Percentiles rank a stretch among this genome's conserved stretches.
These are phyloP conservation scores for Onchidella celtica DNA, from an alignment of 2,888 invertebrate genomes.

Conservation along the genomic window DNA sequence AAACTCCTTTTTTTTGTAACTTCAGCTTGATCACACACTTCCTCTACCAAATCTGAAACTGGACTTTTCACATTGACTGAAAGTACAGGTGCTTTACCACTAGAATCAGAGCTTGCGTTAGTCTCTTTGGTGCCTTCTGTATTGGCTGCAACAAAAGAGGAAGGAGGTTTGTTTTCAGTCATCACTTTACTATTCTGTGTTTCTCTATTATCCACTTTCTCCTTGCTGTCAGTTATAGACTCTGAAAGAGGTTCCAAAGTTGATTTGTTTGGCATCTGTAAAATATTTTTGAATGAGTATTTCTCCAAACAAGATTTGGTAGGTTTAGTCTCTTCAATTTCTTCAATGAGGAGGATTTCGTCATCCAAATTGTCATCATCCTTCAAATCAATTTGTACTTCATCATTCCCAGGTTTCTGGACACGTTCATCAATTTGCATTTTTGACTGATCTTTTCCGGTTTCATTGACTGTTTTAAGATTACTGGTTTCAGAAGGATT, in stretches of 20 bases:
- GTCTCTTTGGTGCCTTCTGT: no score
- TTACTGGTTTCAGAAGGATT: background rate
- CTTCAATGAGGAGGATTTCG: background rate
- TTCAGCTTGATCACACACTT: background rate
- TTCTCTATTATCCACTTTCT: no score
- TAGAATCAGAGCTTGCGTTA: no score
- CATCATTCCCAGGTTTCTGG: background rate
- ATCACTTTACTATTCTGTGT: no score
- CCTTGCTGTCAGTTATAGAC: no score
- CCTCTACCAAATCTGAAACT: background rate
- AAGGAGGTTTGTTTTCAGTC: no score
- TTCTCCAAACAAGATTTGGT: background rate
- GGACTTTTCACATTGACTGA: background rate
- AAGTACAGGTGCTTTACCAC: no score
- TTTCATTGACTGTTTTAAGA: no score
- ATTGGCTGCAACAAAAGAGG: no score
- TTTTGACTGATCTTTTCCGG: no score
- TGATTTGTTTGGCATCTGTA: background rate
- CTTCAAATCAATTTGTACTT: background rate
- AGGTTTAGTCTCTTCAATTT: background rate
- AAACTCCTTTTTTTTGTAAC: no score
- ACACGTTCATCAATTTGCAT: background rate
- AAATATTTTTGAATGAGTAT: slow-evolving; percentile 29
- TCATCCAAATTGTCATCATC: background rate
- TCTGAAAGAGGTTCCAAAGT: no score